phyloP scores from a whole-genome alignment of 2,888 invertebrate genomes.

The Dryobota labecula region DNA sequence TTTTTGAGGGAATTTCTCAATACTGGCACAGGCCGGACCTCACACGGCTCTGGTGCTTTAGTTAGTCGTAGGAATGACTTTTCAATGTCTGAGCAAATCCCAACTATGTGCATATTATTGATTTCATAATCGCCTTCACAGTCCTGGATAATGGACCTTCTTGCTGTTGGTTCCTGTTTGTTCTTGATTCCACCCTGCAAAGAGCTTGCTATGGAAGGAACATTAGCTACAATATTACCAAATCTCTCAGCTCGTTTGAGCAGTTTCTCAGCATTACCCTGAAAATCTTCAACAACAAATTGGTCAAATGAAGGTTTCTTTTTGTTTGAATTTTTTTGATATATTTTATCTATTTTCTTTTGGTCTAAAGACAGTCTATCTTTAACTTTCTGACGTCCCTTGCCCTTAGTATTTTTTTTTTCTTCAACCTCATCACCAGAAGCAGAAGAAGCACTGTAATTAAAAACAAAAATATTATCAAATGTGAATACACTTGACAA shows the following conservation, averaged over 20 bases:
- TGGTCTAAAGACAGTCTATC: constrained; percentile 89
- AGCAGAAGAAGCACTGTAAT: constrained; percentile 88
- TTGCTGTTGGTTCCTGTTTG: constrained; percentile 75
- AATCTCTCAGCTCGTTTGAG: constrained; percentile 98
- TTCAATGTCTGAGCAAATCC: constrained; percentile 98
- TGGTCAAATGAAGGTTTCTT: constrained; percentile 92
- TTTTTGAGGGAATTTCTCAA: constrained; percentile 95
- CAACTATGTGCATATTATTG: constrained; percentile 97
- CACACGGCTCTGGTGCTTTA: constrained; percentile 97
- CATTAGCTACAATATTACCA: constrained; percentile 81
- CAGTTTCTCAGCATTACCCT: constrained; percentile 94
- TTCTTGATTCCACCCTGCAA: constrained; percentile 79
- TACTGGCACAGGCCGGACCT: constrained; percentile 97
- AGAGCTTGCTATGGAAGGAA: constrained; percentile 88
- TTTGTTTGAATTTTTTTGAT: constrained; percentile 88
- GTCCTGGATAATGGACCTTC: constrained; percentile 89
- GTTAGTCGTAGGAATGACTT: constrained; percentile 99
- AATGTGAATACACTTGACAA: neutral
- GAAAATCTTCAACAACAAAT: constrained; percentile 92
- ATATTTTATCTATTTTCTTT: constrained; percentile 83
- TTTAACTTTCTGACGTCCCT: constrained; percentile 89
- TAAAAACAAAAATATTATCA: constrained; percentile 39
- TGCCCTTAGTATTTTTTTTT: constrained; percentile 83
- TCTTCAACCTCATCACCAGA: constrained; percentile 90
- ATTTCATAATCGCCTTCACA: constrained; percentile 94